These are phyloP conservation scores for Acanthosepion lycidas DNA, from an alignment of 2,888 invertebrate genomes.

Conservation along the genomic window DNA sequence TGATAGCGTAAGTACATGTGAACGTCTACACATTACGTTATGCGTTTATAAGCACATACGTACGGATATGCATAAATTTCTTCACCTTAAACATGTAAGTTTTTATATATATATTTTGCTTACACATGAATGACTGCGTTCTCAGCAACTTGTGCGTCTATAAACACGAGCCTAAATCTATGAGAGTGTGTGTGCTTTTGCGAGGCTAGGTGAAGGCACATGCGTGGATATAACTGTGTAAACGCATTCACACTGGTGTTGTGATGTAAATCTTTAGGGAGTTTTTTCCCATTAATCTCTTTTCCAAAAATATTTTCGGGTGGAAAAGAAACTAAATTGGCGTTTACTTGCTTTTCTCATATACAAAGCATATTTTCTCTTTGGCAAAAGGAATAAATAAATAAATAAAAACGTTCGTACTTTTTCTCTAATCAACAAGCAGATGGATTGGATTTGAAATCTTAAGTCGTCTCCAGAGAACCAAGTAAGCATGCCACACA, in stretches of 20 bases:
- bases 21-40: too few relatives aligned
- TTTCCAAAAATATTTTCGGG: neutral
- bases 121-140: neutral
- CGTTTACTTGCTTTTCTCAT: neutral
- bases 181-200: neutral
- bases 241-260: neutral
- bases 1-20: too few relatives aligned
- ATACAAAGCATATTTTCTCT: neutral
- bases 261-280: neutral
- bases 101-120: too few relatives aligned
- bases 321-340: conserved; percentile 3
- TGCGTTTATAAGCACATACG: too few relatives aligned
- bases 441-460: conserved; percentile 20
- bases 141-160: neutral
- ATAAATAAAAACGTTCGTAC: neutral
- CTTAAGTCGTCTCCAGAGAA: neutral
- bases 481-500: neutral
- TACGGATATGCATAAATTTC: too few relatives aligned
- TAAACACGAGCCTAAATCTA: neutral
- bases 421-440: neutral
- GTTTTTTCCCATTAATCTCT: neutral
- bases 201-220: neutral
- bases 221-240: neutral
- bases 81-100: too few relatives aligned
- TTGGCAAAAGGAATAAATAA: neutral